phyloP scores from a whole-genome alignment of 2,888 invertebrate species.

The Taenaris catops region DNA sequence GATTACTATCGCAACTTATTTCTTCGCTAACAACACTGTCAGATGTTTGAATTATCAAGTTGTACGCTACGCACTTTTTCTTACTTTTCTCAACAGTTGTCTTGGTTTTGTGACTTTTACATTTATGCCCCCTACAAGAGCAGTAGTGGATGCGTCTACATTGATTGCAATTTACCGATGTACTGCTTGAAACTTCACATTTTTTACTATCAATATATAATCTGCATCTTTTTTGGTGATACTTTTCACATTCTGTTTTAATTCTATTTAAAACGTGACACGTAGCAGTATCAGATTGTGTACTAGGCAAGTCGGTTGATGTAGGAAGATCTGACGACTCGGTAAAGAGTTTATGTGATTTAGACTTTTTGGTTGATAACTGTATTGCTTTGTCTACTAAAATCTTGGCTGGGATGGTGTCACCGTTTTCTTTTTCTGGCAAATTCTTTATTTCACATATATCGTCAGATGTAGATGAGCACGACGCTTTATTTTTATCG shows the following conservation, averaged over 20 bases:
- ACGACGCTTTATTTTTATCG: conserved; percentile 22
- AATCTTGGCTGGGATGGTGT: conserved; percentile 20
- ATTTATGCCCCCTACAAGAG: conserved; percentile 48
- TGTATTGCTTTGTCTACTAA: conserved; percentile 47
- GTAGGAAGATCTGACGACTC: conserved; percentile 48
- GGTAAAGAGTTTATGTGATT: conserved; percentile 30
- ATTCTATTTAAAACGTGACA: conserved; percentile 62
- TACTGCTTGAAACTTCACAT: conserved; percentile 56
- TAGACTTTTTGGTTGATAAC: conserved; percentile 35
- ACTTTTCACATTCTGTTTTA: conserved; percentile 63
- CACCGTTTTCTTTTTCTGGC: conserved; percentile 16
- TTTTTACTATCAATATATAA: conserved; percentile 34
- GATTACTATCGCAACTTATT: conserved; percentile 29
- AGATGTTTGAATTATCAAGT: conserved; percentile 66
- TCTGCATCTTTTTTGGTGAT: conserved; percentile 56
- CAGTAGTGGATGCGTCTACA: conserved; percentile 54
- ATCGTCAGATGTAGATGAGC: conserved; percentile 16
- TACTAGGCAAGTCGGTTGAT: conserved; percentile 51
- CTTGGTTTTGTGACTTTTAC: conserved; percentile 45
- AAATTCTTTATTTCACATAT: conserved; percentile 9
- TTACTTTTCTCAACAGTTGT: conserved; percentile 40
- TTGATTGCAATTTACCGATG: conserved; percentile 54
- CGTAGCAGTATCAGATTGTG: conserved; percentile 57
- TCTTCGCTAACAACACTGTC: conserved; percentile 62
- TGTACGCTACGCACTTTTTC: conserved; percentile 64